These are phyloP conservation scores for Agriopis leucophaearia DNA, from an alignment of 2,888 invertebrate species.

Conservation along the genomic window DNA sequence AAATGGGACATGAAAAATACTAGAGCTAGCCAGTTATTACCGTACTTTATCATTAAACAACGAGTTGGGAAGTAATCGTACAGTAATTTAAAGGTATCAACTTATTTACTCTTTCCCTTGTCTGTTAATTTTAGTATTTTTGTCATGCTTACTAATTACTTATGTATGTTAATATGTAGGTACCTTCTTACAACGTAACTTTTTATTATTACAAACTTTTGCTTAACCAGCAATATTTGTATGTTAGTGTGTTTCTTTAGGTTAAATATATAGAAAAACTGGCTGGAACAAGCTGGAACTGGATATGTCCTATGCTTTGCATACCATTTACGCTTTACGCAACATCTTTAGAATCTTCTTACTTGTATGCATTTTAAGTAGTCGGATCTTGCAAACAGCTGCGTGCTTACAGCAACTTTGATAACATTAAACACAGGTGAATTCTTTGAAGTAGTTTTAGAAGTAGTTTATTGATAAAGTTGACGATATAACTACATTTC, in stretches of 20 bases:
- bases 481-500: too few species aligned
- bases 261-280: too few species aligned
- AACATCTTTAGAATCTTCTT: neutral
- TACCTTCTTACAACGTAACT: too few species aligned
- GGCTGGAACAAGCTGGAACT: too few species aligned
- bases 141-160: too few species aligned
- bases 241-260: too few species aligned
- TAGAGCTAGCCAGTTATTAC: slow-evolving; percentile 17
- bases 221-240: too few species aligned
- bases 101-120: slow-evolving; percentile 8
- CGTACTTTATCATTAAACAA: slow-evolving; percentile 23
- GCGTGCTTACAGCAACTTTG: neutral
- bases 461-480: too few species aligned
- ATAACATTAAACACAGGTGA: neutral
- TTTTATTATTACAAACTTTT: too few species aligned
- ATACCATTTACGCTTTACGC: neutral
- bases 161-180: too few species aligned
- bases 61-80: slow-evolving; percentile 20
- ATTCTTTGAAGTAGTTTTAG: too few species aligned
- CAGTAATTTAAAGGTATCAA: slow-evolving; percentile 13
- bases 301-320: neutral
- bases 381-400: neutral
- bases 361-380: slow-evolving; percentile 2
- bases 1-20: slow-evolving; percentile 43
- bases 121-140: neutral